These are phyloP conservation scores for Lepilemur septentrionalis DNA, from an alignment of 2,797 vertebrate species.

Conservation along the genomic window DNA sequence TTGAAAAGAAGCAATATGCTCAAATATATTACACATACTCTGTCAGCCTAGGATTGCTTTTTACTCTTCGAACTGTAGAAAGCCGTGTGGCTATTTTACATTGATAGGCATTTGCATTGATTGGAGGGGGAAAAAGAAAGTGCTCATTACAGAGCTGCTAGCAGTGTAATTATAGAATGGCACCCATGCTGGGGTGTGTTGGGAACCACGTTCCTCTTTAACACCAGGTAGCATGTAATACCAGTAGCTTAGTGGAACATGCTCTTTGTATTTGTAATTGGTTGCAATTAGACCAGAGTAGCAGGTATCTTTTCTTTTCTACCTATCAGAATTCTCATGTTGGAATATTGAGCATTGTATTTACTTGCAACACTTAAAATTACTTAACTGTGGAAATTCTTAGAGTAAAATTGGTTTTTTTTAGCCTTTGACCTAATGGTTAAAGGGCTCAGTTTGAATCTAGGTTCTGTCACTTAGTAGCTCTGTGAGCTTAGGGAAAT, in stretches of 20 bases:
- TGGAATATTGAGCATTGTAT: not conserved
- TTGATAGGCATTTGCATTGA: conserved; percentile 68
- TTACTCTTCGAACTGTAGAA: conserved; percentile 1
- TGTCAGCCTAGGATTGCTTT: conserved; percentile 43
- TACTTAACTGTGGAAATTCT: not conserved
- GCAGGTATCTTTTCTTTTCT: conserved; percentile 40
- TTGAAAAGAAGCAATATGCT: conserved; percentile 33
- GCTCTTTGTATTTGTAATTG: conserved; percentile 48
- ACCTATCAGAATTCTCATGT: not conserved
- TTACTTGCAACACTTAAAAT: not conserved
- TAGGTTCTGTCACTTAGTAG: not conserved
- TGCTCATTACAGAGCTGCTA: conserved; percentile 54
- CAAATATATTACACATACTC: conserved; percentile 43
- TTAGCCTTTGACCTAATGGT: not conserved
- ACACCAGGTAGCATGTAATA: conserved; percentile 2
- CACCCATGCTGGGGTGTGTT: not conserved
- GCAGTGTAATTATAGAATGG: conserved; percentile 49
- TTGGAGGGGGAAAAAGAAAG: conserved; percentile 28
- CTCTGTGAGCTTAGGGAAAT: not conserved
- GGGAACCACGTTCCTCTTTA: conserved; percentile 47
- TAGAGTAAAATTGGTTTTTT: not conserved
- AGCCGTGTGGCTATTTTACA: conserved; percentile 23
- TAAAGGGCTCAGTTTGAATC: not conserved
- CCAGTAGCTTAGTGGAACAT: not conserved
- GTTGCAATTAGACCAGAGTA: conserved; percentile 62